These are phyloP conservation scores for Stomatorhinus walkeri DNA, from an alignment of 2,797 vertebrate genomes.

Conservation along the genomic window DNA sequence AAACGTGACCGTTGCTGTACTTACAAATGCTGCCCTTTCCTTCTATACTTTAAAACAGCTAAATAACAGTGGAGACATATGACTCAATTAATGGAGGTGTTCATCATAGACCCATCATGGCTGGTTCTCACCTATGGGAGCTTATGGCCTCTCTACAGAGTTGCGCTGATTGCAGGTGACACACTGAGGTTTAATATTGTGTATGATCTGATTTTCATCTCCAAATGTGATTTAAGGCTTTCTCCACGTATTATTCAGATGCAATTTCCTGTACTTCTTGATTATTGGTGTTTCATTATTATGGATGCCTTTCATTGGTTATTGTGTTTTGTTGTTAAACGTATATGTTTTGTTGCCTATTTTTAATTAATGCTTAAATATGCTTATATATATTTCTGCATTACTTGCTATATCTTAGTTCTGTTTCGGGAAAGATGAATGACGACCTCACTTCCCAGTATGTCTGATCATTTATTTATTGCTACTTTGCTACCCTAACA, in stretches of 20 bases:
- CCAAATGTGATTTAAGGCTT: background rate
- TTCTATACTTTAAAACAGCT: background rate
- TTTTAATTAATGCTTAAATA: background rate
- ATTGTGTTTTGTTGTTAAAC: background rate
- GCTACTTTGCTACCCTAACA: background rate
- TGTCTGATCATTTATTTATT: background rate
- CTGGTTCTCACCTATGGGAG: background rate
- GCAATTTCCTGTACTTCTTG: background rate
- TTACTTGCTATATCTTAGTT: background rate
- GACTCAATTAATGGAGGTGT: background rate
- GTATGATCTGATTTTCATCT: background rate
- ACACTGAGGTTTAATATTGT: background rate
- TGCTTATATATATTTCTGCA: too few species aligned
- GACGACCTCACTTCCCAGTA: background rate
- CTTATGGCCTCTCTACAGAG: background rate
- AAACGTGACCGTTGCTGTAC: background rate
- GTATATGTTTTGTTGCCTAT: background rate
- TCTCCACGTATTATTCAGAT: background rate
- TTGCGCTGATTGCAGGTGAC: background rate
- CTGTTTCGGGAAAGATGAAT: background rate
- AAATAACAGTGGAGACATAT: background rate
- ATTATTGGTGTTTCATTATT: background rate
- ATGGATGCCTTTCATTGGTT: background rate
- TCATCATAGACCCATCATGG: background rate
- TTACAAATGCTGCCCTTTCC: background rate